Evolutionary conservation across 2,888 invertebrate species (phyloP).

Genomic region (Plusia festucae): DNA sequence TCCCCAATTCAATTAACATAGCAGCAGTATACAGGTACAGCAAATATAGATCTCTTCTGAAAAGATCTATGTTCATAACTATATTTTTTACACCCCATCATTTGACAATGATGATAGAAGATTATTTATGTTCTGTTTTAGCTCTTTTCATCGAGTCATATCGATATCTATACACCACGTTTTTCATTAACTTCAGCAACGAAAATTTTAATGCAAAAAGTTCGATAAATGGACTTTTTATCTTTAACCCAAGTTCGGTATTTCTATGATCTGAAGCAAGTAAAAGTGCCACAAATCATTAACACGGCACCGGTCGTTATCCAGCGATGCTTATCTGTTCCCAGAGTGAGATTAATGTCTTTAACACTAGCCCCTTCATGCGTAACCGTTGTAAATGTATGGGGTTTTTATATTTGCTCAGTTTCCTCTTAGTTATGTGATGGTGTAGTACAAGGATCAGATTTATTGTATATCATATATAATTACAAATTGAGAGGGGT

Average conservation of each 20-base stretch:
- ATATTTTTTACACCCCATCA: too few species aligned
- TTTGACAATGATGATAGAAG: too few species aligned
- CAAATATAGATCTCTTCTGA: too few species aligned
- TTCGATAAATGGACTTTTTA: conserved; percentile 1
- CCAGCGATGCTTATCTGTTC: conserved; percentile 26
- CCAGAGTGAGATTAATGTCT: conserved; percentile 30
- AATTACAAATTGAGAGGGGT: neutral
- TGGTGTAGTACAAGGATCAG: conserved; percentile 3
- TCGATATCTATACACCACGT: neutral
- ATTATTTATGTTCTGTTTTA: neutral
- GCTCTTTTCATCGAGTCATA: neutral
- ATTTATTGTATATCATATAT: neutral
- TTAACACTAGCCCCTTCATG: conserved; percentile 31
- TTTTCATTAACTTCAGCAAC: neutral
- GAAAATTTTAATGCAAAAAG: neutral
- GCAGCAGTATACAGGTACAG: too few species aligned
- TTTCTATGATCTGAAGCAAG: neutral
- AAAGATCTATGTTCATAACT: too few species aligned
- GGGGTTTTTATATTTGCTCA: neutral
- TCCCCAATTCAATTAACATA: too few species aligned
- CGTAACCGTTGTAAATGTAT: conserved; percentile 14
- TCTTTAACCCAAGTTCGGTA: neutral
- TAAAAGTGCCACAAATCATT: conserved; percentile 24
- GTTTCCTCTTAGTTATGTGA: neutral
- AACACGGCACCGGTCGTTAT: conserved; percentile 17